Base-by-base conservation (phyloP, 2,888 invertebrate species). In the Hartigia nigra region DNA sequence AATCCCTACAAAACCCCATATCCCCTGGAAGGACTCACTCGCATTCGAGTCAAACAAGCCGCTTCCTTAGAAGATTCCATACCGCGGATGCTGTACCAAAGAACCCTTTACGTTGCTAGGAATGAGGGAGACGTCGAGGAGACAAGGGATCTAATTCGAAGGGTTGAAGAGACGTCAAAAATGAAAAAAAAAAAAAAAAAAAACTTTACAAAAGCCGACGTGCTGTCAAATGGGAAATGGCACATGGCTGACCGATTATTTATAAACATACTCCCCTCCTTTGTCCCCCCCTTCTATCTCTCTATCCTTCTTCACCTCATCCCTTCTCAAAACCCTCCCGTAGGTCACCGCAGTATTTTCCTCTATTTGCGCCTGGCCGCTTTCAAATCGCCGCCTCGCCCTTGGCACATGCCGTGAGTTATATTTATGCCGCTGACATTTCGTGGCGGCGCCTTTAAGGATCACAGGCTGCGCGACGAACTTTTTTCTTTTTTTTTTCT, bases 181-280 rank as follows among this genome's bases (percentile, higher is more conserved):
- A 39, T 14, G n/a, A n/a, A n/a, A n/a, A n/a, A n/a, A n/a, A n/a
- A n/a, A n/a, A n/a, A n/a, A n/a, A n/a, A 39, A 39, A 23, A 55
- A 39, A 23, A 0, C 14, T 14, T 5, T 55, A 55, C 2, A 55
- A 55, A 55, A 55, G 23, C 55, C 55, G 2, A 55, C 55, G 55
- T 0, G 23, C 23, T 55, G 39, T 39, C 39, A 9, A 39, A 39
- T 39, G 5, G 39, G 39, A 14, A 39, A 39, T 23, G 23, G 23
- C 55, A 55, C 55, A 55, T 55, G 72, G 31, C 72, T 34, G 72
- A 72, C 72, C 72, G 31, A 72, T 72, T 72, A 72, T 72, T 72
- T 72, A 72, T 72, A 72, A 72, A 72, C 72, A 72, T 12, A 31
- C 32, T 72, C 12, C 32, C 12, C 11, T n/a, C 72, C 31, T 11